phyloP scores from a whole-genome alignment of 2,797 vertebrate species.

The Leptatherina wallacei region DNA sequence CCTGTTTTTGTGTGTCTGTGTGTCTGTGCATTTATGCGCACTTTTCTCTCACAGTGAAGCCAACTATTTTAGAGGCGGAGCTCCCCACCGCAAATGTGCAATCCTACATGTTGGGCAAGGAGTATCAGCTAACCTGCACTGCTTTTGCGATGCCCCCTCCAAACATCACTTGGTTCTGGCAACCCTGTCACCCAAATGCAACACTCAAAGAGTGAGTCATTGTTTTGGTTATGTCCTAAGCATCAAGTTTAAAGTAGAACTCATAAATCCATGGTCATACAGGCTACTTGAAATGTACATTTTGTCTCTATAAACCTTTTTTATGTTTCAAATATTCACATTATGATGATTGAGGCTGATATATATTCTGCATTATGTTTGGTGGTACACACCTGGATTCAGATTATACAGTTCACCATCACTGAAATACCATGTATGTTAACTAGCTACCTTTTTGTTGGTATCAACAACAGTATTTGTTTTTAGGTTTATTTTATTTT shows the following conservation, averaged over 20 bases:
- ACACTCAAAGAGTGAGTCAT: slow-evolving; percentile 71
- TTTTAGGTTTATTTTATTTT: too few species aligned
- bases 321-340: neutral
- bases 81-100: slow-evolving; percentile 66
- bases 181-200: slow-evolving; percentile 69
- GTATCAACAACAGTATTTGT: neutral
- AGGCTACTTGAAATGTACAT: neutral
- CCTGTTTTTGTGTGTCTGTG: slow-evolving; percentile 24
- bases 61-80: slow-evolving; percentile 88
- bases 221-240: slow-evolving; percentile 3
- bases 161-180: slow-evolving; percentile 86
- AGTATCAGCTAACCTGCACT: slow-evolving; percentile 86
- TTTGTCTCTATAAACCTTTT: neutral
- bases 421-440: neutral
- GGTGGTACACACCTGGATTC: too few species aligned
- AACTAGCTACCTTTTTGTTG: neutral
- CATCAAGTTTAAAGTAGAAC: neutral
- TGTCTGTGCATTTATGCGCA: slow-evolving; percentile 5
- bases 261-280: neutral
- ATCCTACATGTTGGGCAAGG: slow-evolving; percentile 72
- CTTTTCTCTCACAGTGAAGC: slow-evolving; percentile 81
- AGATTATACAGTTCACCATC: neutral
- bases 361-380: neutral
- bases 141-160: slow-evolving; percentile 83
- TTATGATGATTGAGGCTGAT: neutral